Base-by-base conservation (phyloP, 2,888 invertebrate species). In the Omphaloscelis lunosa region DNA sequence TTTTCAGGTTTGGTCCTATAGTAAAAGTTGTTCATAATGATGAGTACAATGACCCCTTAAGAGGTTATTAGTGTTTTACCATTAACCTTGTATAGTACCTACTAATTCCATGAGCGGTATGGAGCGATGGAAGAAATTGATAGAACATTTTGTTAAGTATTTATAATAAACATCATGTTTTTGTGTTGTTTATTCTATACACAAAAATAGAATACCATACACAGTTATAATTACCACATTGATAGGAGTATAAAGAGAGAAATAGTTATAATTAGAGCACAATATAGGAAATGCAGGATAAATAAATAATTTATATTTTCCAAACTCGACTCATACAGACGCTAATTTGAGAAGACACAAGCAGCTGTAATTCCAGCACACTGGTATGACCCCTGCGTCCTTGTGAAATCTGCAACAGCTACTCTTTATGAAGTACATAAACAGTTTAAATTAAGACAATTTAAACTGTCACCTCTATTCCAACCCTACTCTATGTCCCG, bases 401-500 rank as follows among this genome's bases (percentile, higher is more conserved):
- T 45, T 11, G 17, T 45, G 3, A 34, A 34, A 74, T 1, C 23
- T 34, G n/a, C 17, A 72, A 29, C 72, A 29, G 1, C 27, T 9
- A n/a, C n/a, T 56, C 34, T 48, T 23, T 23, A 3, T 17, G 23
- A 53, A 41, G 17, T 27, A 51, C 9, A 20, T 8, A 8, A 75
- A 75, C 41, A 45, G 63, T 56, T 75, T 51, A 8, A 51, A 62
- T 53, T 12, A 27, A 23, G 39, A 39, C 23, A 39, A 23, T 72
- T 76, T 2, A 34, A 82, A 59, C 20, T 67, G 59, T 53, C 72
- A 23, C 72, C 9, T 87, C 86, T 82, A 23, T 53, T 0, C 9
- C 23, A 45, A 12, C 15, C 4, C 29, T 63, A 73, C 41, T 88
- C 88, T 86, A 20, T 82, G 77, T 5, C 61, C 51, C 69, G 68